phyloP scores from a whole-genome alignment of 2,113 vertebrate genomes.

The Lophura nycthemera region DNA sequence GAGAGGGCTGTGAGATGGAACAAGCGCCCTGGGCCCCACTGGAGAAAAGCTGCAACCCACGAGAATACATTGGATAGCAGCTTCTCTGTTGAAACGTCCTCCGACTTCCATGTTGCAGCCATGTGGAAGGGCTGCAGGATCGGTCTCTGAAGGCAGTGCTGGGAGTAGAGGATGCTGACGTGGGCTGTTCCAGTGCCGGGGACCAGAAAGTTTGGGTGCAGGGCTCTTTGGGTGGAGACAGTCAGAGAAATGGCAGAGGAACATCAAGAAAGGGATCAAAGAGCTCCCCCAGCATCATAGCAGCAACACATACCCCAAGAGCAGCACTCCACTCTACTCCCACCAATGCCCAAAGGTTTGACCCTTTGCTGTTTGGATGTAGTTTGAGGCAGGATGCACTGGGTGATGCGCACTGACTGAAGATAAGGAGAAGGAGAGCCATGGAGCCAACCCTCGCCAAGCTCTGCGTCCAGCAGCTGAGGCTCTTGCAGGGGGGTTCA shows the following conservation, averaged over 20 bases:
- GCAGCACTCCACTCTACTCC: rapidly evolving
- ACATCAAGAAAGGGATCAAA: rapidly evolving
- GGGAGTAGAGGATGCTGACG: neutral
- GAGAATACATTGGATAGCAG: constrained; percentile 78
- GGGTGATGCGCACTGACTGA: neutral
- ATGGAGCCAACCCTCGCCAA: no score
- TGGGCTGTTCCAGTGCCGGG: neutral
- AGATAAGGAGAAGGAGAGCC: neutral
- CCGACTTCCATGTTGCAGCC: neutral
- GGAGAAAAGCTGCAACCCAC: constrained; percentile 83
- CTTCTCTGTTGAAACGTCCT: neutral
- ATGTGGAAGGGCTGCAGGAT: neutral
- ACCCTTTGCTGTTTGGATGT: neutral
- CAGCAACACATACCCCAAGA: neutral
- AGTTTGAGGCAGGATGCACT: neutral
- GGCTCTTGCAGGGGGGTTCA: neutral
- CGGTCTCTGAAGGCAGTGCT: neutral
- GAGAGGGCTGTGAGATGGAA: constrained; percentile 68
- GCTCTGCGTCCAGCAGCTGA: no score
- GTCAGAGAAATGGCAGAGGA: neutral
- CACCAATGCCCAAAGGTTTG: neutral
- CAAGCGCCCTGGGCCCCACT: constrained; percentile 74
- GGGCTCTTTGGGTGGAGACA: neutral
- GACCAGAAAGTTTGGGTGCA: neutral
- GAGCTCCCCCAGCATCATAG: neutral